Base-by-base conservation (phyloP, 1,140 invertebrate genomes). In the Aphaenogaster rudis region DNA sequence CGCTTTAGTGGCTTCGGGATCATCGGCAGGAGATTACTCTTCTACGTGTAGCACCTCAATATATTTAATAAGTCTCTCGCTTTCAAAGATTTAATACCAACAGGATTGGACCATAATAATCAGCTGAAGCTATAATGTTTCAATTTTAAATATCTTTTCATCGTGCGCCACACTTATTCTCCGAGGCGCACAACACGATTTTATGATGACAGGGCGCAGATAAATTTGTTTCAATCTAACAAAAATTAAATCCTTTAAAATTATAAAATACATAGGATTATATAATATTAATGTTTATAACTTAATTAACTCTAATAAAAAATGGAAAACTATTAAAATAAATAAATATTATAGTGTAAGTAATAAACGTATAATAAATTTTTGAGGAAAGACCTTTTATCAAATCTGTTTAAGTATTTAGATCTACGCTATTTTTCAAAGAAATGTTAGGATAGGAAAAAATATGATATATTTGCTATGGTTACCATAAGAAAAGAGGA, bases 1-100 rank as follows among this genome's bases (percentile, higher is more conserved):
- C 80, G 80, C 69, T 84, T 84, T 84, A 74, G 80, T 48, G 54
- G 80, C 42, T 76, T 84, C 69, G 7, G 42, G 54, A 84, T 84
- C 54, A 84, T 84, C 80, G 80, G 42, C 69, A n/a, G 45, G 69
- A 61, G 80, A 84, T 71, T 76, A 61, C 54, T 76, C 67, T 74
- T 61, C 42, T 59, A 36, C 21, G 28, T 33, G 17, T 59, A 61
- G 69, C 69, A 59, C 28, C 54, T 82, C 69, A 61, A 72, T 72
- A 57, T 28, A 13, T 61, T 17, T 74, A 82, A 76, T 76, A 84
- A 63, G 80, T 36, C 54, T 48, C 28, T 54, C 42, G 54, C 42
- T 82, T 50, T 84, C 42, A 76, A 84, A 61, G 79, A 81, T 81
- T 81, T 71, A 71, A 71, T 33, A 33, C 15, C 66, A 8, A 61